Evolutionary conservation across 1,140 invertebrate genomes (phyloP).

Genomic region (Hypsibius dujardini): DNA sequence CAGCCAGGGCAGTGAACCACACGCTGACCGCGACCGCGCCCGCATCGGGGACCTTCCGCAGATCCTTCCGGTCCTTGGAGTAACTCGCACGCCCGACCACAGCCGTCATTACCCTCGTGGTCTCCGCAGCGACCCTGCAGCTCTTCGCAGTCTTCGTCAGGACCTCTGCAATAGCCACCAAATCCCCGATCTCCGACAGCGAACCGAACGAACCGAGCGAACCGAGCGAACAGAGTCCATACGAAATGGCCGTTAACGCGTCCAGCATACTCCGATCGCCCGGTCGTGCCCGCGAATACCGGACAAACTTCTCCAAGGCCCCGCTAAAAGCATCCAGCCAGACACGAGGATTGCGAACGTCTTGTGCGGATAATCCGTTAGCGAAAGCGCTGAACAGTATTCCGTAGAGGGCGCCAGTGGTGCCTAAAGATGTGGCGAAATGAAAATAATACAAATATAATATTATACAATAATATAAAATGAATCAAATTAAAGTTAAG

Average conservation of each 20-base stretch:
- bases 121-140: not conserved
- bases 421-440: slow-evolving; percentile 32
- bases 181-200: not conserved
- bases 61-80: not conserved
- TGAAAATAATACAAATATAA: not conserved
- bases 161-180: not conserved
- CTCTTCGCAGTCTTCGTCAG: not conserved
- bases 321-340: not conserved
- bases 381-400: slow-evolving; percentile 49
- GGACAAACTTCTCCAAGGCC: not conserved
- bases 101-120: not conserved
- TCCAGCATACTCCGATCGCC: slow-evolving; percentile 7
- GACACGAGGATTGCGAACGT: not conserved
- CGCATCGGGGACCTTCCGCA: not conserved
- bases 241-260: not conserved
- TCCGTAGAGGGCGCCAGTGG: slow-evolving; percentile 50
- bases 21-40: not conserved
- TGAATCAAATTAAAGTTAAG: too few relatives aligned
- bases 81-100: slow-evolving; percentile 4
- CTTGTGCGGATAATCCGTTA: slow-evolving; percentile 28
- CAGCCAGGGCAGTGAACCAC: not conserved
- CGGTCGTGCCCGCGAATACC: not conserved
- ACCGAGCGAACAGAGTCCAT: not conserved
- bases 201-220: not conserved
- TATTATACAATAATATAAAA: too few relatives aligned